phyloP scores from a whole-genome alignment of 2,888 invertebrate genomes.

The Nipponacmea schrenckii region DNA sequence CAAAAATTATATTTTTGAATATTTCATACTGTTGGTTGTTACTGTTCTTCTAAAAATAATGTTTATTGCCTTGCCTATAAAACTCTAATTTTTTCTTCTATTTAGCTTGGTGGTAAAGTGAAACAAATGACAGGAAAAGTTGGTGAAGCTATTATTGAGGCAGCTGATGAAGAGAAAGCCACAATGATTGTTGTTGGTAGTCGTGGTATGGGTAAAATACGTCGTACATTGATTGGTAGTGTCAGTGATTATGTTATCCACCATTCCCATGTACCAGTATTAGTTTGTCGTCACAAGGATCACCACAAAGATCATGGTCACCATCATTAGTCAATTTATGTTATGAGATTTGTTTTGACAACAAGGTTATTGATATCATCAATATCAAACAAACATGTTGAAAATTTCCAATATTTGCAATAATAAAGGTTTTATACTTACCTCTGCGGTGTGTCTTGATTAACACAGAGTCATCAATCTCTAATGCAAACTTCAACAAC shows the following conservation, averaged over 20 bases:
- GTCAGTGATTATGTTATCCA: slow-evolving; percentile 43
- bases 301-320: background rate
- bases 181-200: slow-evolving; percentile 36
- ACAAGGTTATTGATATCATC: too few species aligned
- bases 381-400: too few species aligned
- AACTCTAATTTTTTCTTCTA: background rate
- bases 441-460: too few species aligned
- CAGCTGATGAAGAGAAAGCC: slow-evolving; percentile 34
- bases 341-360: too few species aligned
- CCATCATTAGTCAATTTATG: background rate
- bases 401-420: too few species aligned
- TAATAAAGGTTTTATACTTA: too few species aligned
- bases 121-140: slow-evolving; percentile 39
- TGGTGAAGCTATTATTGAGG: slow-evolving; percentile 35
- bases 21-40: too few species aligned
- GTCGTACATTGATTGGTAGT: slow-evolving; percentile 41
- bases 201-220: slow-evolving; percentile 36
- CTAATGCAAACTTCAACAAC: too few species aligned
- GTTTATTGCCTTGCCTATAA: too few species aligned
- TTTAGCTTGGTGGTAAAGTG: slow-evolving; percentile 39
- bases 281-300: slow-evolving; percentile 29
- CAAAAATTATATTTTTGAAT: too few species aligned
- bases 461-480: too few species aligned
- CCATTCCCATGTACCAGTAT: slow-evolving; percentile 38
- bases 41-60: too few species aligned